Conservation (phyloP, 2,113 vertebrate species). For the Theristicus caerulescens region DNA sequence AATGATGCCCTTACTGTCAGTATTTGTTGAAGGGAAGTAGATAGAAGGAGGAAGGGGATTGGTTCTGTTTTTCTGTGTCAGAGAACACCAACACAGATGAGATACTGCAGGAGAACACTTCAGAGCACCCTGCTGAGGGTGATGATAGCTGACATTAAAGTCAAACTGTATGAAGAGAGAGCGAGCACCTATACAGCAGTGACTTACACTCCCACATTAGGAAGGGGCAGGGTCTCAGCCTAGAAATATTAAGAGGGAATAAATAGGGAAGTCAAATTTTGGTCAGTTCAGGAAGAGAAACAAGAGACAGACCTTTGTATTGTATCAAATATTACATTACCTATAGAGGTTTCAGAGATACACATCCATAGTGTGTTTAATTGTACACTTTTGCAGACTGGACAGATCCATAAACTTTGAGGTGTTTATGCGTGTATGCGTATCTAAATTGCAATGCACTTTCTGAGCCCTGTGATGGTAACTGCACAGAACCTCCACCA, state of each 20-base stretch:
- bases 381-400: neutral
- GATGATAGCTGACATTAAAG: neutral
- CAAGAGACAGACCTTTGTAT: neutral
- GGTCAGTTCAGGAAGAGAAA: neutral
- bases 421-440: neutral
- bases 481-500: accelerated
- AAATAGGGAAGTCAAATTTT: neutral
- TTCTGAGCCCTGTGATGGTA: neutral
- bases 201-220: neutral
- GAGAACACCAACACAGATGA: neutral
- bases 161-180: neutral
- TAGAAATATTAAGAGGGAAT: neutral
- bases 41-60: neutral
- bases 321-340: neutral
- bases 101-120: neutral
- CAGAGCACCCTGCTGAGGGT: neutral
- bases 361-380: neutral
- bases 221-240: neutral
- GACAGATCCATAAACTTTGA: neutral
- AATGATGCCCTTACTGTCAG: neutral
- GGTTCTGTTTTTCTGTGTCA: neutral
- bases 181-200: neutral
- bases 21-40: neutral
- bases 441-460: too few species aligned
- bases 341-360: neutral